phyloP scores from a whole-genome alignment of 2,797 vertebrate genomes.

The Hybognathus amarus region DNA sequence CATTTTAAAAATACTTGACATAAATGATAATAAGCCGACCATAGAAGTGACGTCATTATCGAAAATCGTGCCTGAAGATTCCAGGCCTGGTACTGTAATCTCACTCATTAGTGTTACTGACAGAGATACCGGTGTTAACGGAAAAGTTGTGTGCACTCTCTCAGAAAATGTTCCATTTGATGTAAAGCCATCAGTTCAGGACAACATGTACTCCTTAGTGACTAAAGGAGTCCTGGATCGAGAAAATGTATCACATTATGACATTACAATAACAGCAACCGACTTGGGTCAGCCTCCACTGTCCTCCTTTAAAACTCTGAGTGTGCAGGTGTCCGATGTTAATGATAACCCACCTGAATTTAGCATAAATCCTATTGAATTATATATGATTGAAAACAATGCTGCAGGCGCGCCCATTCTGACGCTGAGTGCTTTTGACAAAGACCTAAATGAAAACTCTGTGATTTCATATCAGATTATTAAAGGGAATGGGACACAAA shows the following conservation, averaged over 20 bases:
- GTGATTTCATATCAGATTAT: slow-evolving; percentile 59
- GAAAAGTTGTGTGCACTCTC: slow-evolving; percentile 72
- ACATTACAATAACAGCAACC: slow-evolving; percentile 71
- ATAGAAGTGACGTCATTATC: slow-evolving; percentile 72
- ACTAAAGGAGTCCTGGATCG: slow-evolving; percentile 70
- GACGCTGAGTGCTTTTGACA: slow-evolving; percentile 64
- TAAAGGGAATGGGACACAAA: no score
- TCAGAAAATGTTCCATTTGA: slow-evolving; percentile 70
- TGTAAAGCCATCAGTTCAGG: slow-evolving; percentile 69
- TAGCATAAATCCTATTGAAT: slow-evolving; percentile 63
- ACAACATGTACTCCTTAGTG: slow-evolving; percentile 76
- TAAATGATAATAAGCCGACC: slow-evolving; percentile 75
- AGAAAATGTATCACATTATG: slow-evolving; percentile 69
- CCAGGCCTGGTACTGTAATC: slow-evolving; percentile 72
- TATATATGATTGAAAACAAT: slow-evolving; percentile 78
- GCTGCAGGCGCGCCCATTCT: slow-evolving; percentile 61
- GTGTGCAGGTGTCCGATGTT: slow-evolving; percentile 72
- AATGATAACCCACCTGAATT: slow-evolving; percentile 77
- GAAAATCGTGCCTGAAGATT: slow-evolving; percentile 67
- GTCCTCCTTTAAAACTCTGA: slow-evolving; percentile 63
- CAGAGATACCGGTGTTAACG: slow-evolving; percentile 73
- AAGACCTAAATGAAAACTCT: slow-evolving; percentile 62
- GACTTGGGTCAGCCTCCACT: slow-evolving; percentile 73
- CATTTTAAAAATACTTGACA: slow-evolving; percentile 70
- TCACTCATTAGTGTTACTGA: slow-evolving; percentile 74